Evolutionary conservation across 2,113 vertebrate species (phyloP), one percentile per base, ranked within the genome.

Genomic region (Cairina moschata): DNA sequence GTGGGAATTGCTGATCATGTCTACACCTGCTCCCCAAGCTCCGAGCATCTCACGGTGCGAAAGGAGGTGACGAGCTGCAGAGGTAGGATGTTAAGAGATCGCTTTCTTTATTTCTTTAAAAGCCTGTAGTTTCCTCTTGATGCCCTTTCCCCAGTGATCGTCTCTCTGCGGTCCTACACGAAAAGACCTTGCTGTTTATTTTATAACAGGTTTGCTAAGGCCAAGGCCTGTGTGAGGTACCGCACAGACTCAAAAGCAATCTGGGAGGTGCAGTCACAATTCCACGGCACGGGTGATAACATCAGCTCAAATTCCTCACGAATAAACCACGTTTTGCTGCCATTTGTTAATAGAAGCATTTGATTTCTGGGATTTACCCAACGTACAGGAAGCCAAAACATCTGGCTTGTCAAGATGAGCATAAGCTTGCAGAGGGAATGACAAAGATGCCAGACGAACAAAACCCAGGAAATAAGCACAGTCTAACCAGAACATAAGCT

Each of bases 351-450:
- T 8, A 34, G 75, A 74, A 91, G 23, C 20, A 50, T 21, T 91
- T 84, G 59, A 71, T 90, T 90, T 90, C 76, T 94, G 60, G 73
- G 62, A 84, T 93, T 81, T 75, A 72, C 34, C 46, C 29, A 84
- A 84, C 91, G 40, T 46, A 54, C 0, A 29, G 44, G 65, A 86
- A 84, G 66, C 32, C 84, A 68, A 78, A 93, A 81, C 71, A 89
- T 76, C 66, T 88, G 83, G 66, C 58, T 86, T 77, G 54, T 93
- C 73, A 82, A 67, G 93, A 79, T 75, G 32, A 44, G 72, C 60
- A 31, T 55, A 54, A 58, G 40, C 29, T 89, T 58, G 46, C 8
- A 84, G 83, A 83, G 11, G 42, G 69, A 72, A 65, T 54, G 34
- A 65, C 60, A 90, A 88, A 84, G 80, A 91, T 72, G 26, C 32